Conservation (phyloP, 2,113 vertebrate species). For the Manacus vitellinus region DNA sequence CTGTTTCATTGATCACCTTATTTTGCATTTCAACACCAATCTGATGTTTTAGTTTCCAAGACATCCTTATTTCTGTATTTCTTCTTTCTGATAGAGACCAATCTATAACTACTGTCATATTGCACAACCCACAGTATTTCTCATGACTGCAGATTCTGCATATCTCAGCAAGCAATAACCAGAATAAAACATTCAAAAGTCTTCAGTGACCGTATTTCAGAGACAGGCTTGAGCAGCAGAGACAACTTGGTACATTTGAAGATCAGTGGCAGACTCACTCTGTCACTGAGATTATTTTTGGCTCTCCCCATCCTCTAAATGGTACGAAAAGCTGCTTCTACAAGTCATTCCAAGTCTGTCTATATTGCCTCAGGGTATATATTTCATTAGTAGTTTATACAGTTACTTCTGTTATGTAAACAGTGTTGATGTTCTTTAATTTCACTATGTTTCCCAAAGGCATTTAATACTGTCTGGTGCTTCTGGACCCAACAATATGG, state of each 20-base stretch:
- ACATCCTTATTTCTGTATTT: not conserved
- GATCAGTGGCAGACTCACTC: conserved; percentile 1
- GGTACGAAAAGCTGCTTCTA: not conserved
- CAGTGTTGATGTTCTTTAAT: not conserved
- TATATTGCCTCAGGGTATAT: not conserved
- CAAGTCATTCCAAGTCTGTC: not conserved
- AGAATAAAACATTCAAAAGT: not conserved
- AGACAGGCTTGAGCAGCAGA: not conserved
- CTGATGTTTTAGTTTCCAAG: not conserved
- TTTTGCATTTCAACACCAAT: not conserved
- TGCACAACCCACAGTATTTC: not conserved
- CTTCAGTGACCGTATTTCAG: not conserved
- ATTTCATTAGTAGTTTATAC: not conserved
- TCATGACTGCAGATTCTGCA: not conserved
- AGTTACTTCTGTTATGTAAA: conserved; percentile 8
- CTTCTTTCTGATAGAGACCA: not conserved
- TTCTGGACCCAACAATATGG: not conserved
- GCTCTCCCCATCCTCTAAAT: not conserved
- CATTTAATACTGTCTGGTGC: not conserved
- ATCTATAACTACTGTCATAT: not conserved
- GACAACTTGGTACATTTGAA: not conserved
- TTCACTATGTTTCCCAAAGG: not conserved
- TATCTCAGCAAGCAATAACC: not conserved
- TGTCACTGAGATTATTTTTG: conserved; percentile 37
- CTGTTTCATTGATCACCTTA: not conserved